phyloP scores from a whole-genome alignment of 2,888 invertebrate genomes.

The Harmothoe impar region DNA sequence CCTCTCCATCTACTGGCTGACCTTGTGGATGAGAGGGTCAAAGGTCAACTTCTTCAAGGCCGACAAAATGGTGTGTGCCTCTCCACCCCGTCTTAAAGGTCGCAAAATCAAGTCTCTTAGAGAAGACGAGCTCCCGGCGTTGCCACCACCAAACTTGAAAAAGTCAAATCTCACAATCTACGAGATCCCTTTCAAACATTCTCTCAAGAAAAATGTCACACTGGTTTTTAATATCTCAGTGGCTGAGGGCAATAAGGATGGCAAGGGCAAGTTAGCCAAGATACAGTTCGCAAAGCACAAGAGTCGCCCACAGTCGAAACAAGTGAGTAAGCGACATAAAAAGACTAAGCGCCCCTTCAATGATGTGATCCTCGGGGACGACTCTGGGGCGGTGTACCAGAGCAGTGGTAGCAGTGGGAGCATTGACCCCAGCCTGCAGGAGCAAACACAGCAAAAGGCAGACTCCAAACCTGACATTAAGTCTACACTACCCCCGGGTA shows the following conservation, averaged over 20 bases:
- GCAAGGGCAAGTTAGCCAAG: neutral
- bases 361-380: conserved; percentile 56
- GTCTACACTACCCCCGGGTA: neutral
- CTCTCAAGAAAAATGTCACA: conserved; percentile 37
- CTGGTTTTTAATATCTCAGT: conserved; percentile 9
- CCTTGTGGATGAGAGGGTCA: conserved; percentile 86
- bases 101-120: conserved; percentile 73
- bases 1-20: conserved; percentile 81
- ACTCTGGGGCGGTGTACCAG: conserved; percentile 39
- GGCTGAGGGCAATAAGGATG: neutral
- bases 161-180: conserved; percentile 28
- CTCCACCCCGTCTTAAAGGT: conserved; percentile 77
- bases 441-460: neutral
- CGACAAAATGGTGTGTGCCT: conserved; percentile 83
- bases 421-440: neutral
- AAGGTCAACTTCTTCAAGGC: conserved; percentile 83
- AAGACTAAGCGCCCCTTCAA: conserved; percentile 21
- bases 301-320: neutral
- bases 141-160: neutral
- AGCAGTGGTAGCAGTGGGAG: conserved; percentile 42
- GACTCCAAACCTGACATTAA: neutral
- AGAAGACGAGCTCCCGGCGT: conserved; percentile 64
- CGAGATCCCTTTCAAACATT: conserved; percentile 50
- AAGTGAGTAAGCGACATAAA: neutral
- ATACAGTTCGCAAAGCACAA: neutral